A percentile compares a stretch with the other conserved stretches of the same genome.
phyloP scores from a whole-genome alignment of 2,888 invertebrate species.

The Drosophila meridiana region DNA sequence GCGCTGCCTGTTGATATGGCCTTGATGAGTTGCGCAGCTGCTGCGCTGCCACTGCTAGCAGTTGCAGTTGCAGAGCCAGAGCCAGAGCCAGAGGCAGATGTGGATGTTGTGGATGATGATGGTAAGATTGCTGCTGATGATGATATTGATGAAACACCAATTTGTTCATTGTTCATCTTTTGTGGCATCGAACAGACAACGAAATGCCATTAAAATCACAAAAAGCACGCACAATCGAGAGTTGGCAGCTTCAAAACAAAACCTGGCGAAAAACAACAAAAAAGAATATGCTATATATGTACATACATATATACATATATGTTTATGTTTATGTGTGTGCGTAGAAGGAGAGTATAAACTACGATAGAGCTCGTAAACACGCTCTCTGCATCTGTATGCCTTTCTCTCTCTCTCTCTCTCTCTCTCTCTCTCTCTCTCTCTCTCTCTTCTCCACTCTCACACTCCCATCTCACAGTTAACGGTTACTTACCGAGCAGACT shows the following conservation, averaged over 20 bases:
- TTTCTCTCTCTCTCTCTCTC: background rate
- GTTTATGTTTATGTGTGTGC: background rate
- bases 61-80: slow-evolving; percentile 34
- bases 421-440: background rate
- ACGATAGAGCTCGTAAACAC: slow-evolving; percentile 9
- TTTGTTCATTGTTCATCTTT: slow-evolving; percentile 83
- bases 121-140: slow-evolving; percentile 48
- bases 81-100: slow-evolving; percentile 35
- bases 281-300: background rate
- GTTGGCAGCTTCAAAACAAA: slow-evolving; percentile 22
- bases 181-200: slow-evolving; percentile 66
- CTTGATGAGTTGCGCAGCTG: slow-evolving; percentile 60
- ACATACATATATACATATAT: background rate
- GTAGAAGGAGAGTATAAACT: slow-evolving; percentile 17
- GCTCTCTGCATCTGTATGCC: slow-evolving; percentile 2
- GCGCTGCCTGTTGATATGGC: slow-evolving; percentile 61
- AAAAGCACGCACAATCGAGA: slow-evolving; percentile 15
- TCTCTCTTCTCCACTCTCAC: slow-evolving; percentile 1
- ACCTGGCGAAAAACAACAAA: slow-evolving; percentile 7
- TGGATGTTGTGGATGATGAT: slow-evolving; percentile 25
- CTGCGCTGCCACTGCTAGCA: slow-evolving; percentile 35
- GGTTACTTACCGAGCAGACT: slow-evolving; percentile 41
- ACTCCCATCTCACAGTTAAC: slow-evolving; percentile 4
- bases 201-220: slow-evolving; percentile 70
- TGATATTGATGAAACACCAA: slow-evolving; percentile 65